Base-by-base conservation (phyloP, 2,888 invertebrate species). In the Hydroisotoma schaefferi region DNA sequence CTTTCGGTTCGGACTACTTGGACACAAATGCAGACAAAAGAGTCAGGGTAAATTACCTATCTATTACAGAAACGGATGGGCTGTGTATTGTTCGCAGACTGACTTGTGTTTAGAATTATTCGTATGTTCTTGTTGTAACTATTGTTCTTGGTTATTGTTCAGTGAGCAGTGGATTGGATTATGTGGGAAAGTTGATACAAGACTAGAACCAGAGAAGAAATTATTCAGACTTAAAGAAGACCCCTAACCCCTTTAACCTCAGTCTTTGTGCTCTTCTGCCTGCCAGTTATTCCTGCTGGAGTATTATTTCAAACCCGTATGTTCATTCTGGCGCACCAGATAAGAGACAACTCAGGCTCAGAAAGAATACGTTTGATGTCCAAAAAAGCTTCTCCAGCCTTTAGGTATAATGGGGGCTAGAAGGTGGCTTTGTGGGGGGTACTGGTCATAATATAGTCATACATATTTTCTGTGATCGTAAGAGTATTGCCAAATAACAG, bases 91-190 rank as follows among this genome's bases (percentile, higher is more conserved):
- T n/a, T n/a, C n/a, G n/a, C n/a, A n/a, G n/a, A n/a, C n/a, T n/a
- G n/a, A n/a, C n/a, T n/a, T n/a, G n/a, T n/a, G n/a, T n/a, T n/a
- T n/a, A n/a, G n/a, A n/a, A n/a, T n/a, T n/a, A n/a, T n/a, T n/a
- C n/a, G n/a, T n/a, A n/a, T n/a, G n/a, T n/a, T n/a, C n/a, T n/a
- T n/a, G n/a, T n/a, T n/a, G n/a, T n/a, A 28, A 53, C 48, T n/a
- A 27, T 47, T 23, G 18, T 23, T 12, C 15, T 27, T 6, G 20
- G 28, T n/a, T 54, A 40, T 49, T 52, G 57, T 54, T 55, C 59
- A 55, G 54, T 61, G 61, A 52, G 44, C 29, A 26, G n/a, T 4
- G 40, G n/a, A 40, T 18, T 8, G 40, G 20, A 40, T 40, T 40
- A 15, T 15, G 6, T 49, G 51, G 51, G 51, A 29, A 52, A 37